phyloP scores from a whole-genome alignment of 2,113 vertebrate species.

The Planiliza haematocheilus region DNA sequence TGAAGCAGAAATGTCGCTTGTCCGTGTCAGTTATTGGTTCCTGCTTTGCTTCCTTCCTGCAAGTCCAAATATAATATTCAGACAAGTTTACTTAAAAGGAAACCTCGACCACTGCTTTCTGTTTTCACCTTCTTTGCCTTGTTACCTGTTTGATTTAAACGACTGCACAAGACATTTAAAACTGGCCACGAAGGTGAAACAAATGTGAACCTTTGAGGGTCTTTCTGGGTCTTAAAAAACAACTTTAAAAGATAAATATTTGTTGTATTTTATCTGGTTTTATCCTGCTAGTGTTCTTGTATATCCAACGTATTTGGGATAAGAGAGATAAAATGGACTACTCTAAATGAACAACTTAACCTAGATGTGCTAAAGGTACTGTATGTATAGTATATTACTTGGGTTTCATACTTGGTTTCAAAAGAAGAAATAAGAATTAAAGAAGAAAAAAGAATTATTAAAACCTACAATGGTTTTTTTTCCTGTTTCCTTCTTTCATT shows the following conservation, averaged over 20 bases:
- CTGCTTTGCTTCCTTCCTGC: not conserved
- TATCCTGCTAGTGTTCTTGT: not conserved
- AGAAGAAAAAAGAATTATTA: not conserved
- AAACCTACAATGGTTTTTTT: constrained; percentile 29
- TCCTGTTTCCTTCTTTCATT: not conserved
- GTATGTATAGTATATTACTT: constrained; percentile 15
- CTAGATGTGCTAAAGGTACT: constrained; percentile 11
- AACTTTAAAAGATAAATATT: too few relatives aligned
- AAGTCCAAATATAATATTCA: constrained; percentile 33
- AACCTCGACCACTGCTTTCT: not conserved
- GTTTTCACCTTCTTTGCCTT: not conserved
- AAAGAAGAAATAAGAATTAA: too few relatives aligned
- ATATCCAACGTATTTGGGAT: constrained; percentile 10
- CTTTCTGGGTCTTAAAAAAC: too few relatives aligned
- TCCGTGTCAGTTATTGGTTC: not conserved
- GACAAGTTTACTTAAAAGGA: not conserved
- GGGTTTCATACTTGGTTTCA: constrained; percentile 7
- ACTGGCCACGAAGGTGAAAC: too few relatives aligned
- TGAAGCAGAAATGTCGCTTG: constrained; percentile 1
- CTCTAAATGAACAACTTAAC: not conserved
- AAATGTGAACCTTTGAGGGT: too few relatives aligned
- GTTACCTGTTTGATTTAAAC: constrained; percentile 11
- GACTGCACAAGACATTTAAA: constrained; percentile 22
- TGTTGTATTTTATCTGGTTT: constrained; percentile 3
- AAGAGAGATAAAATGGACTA: not conserved